Base-by-base conservation (phyloP, 2,113 vertebrate genomes). In the Cepphus grylle region DNA sequence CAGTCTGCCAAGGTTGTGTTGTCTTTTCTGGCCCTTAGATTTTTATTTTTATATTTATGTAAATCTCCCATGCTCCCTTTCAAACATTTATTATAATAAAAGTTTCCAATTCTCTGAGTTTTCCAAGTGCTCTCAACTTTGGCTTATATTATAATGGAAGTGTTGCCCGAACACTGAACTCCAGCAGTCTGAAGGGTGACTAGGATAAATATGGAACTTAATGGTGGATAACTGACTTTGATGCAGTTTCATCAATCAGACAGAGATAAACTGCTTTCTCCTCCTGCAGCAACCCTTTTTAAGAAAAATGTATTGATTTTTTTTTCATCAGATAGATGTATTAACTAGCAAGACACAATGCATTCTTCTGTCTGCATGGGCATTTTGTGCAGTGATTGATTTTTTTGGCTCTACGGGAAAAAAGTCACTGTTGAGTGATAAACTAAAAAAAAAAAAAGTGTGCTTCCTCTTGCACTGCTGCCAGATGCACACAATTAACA, bases 361-460 rank as follows among this genome's bases (percentile, higher is more conserved):
- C 72, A 95, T 97, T 96, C 82, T 95, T 94, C 78, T 96, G 91
- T 81, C 62, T 95, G 89, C 86, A 84, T 29, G 70, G 56, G 62
- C 76, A 95, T 90, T 94, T 92, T 62, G 40, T 81, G 36, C 38
- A 95, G 78, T n/a, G 19, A 98, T 98, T 97, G 97, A 98, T 98
- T 98, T 97, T 91, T 90, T 95, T 73, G 34, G 74, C 77, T 96
- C 47, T 81, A 84, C 11, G 53, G 93, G 94, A 96, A 96, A 98
- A 96, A 50, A 92, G 95, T 95, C 85, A 82, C 91, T 47, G 40
- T 8, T 97, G 92, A 98, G 84, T 94, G 94, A 97, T 96, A 98
- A 97, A 96, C 82, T 94, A 72, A 83, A 84, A 91, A 96, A 94
- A 93, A 91, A 91, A 91, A 90, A 89, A 16, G 55, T 61, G 74